phyloP scores from a whole-genome alignment of 2,797 vertebrate species.

The Takifugu ocellatus region DNA sequence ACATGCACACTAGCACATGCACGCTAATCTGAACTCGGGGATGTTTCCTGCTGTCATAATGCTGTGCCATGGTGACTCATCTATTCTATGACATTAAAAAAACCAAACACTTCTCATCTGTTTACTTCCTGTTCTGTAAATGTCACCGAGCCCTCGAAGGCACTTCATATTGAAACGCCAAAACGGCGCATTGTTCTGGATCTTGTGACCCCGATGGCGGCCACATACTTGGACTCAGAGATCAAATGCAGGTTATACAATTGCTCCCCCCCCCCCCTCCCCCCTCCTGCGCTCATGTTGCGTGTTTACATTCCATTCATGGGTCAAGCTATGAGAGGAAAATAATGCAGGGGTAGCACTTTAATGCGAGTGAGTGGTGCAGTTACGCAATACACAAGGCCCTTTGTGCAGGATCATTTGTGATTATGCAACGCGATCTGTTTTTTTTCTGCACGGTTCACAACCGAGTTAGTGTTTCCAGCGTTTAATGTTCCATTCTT shows the following conservation, averaged over 20 bases:
- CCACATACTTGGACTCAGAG: conserved; percentile 6
- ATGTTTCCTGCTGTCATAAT: conserved; percentile 1
- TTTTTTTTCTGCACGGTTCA: conserved; percentile 50
- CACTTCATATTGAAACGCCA: conserved; percentile 18
- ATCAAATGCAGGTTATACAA: conserved; percentile 25
- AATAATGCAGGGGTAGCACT: conserved; percentile 53
- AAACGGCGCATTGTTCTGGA: conserved; percentile 9
- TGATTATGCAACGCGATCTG: conserved; percentile 62
- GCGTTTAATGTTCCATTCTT: conserved; percentile 39
- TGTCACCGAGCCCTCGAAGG: neutral
- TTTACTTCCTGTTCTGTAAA: conserved; percentile 7
- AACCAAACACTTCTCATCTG: neutral
- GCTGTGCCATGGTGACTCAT: conserved; percentile 33
- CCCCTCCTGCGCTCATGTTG: conserved; percentile 13
- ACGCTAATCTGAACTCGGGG: neutral
- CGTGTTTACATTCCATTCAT: conserved; percentile 54
- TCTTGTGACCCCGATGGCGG: neutral
- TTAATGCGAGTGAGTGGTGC: conserved; percentile 47
- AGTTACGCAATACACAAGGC: conserved; percentile 57
- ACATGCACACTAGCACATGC: neutral
- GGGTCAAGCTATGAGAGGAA: conserved; percentile 37
- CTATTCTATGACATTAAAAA: neutral
- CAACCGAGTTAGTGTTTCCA: conserved; percentile 40
- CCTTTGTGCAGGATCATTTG: conserved; percentile 57
- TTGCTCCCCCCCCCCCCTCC: conserved; percentile 1